Conservation (phyloP, 2,113 vertebrate genomes). For the Peromyscus leucopus region DNA sequence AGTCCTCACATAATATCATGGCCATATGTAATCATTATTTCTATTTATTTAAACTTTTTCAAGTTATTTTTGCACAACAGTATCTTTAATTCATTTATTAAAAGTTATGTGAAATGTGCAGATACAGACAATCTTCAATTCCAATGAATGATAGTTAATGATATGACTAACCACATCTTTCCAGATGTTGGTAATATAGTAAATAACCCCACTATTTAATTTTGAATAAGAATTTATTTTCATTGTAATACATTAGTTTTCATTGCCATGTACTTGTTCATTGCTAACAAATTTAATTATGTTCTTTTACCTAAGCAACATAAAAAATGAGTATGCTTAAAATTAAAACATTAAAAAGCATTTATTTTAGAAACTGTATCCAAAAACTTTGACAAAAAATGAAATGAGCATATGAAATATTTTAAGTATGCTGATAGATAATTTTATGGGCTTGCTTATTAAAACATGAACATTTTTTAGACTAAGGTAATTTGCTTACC, state of each 20-base stretch:
- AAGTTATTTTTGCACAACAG: neutral
- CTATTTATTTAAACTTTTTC: neutral
- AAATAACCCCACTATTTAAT: neutral
- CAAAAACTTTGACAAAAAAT: constrained; percentile 2
- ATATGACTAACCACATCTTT: neutral
- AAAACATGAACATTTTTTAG: neutral
- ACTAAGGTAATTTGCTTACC: neutral
- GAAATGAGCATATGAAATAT: neutral
- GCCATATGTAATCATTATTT: neutral
- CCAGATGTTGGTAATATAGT: no score
- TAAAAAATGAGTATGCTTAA: neutral
- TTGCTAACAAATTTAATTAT: neutral
- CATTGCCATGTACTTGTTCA: no score
- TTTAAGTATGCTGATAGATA: neutral
- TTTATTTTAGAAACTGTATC: neutral
- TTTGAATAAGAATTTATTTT: neutral
- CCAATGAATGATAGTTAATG: neutral
- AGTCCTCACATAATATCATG: neutral
- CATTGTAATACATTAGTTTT: neutral
- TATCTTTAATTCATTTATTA: neutral
- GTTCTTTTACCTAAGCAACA: neutral
- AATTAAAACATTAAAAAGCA: neutral
- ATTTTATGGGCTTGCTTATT: neutral
- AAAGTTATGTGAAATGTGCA: neutral
- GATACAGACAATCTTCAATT: neutral